A percentile compares a stretch with the other conserved stretches of the same genome.
Conservation (phyloP, 2,797 vertebrate genomes). For the Danio albolineatus region DNA sequence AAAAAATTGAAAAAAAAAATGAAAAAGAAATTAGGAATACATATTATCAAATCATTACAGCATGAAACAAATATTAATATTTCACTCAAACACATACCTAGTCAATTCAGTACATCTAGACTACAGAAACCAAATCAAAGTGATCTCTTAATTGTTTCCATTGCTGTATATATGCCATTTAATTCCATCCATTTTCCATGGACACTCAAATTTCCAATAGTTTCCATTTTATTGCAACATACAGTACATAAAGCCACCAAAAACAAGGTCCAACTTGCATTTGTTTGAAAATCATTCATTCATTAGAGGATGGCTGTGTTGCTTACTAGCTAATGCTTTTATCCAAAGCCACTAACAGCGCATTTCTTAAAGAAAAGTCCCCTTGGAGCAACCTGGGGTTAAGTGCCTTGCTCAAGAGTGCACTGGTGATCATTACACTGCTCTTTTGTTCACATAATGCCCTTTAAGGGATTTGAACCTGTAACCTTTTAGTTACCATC, state of each 20-base stretch:
- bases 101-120: no score
- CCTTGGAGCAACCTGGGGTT: slow-evolving; percentile 22
- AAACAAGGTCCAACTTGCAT: neutral
- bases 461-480: slow-evolving; percentile 16
- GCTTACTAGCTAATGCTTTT: slow-evolving; percentile 12
- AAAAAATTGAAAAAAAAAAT: no score
- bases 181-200: neutral
- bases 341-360: neutral
- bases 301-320: slow-evolving; percentile 1
- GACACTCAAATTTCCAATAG: neutral
- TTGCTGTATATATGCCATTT: neutral
- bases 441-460: neutral
- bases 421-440: slow-evolving; percentile 21
- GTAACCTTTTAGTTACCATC: slow-evolving; percentile 8
- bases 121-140: no score
- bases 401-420: slow-evolving; percentile 25
- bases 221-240: neutral
- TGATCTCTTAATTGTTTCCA: no score
- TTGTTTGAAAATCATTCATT: slow-evolving; percentile 1
- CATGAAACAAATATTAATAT: no score
- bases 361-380: slow-evolving; percentile 2
- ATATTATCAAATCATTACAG: no score
- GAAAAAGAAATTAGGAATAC: no score
- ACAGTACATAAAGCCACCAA: neutral
- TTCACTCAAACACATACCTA: no score